Evolutionary conservation across 2,113 vertebrate genomes (phyloP).

Genomic region (Solenodon paradoxus): DNA sequence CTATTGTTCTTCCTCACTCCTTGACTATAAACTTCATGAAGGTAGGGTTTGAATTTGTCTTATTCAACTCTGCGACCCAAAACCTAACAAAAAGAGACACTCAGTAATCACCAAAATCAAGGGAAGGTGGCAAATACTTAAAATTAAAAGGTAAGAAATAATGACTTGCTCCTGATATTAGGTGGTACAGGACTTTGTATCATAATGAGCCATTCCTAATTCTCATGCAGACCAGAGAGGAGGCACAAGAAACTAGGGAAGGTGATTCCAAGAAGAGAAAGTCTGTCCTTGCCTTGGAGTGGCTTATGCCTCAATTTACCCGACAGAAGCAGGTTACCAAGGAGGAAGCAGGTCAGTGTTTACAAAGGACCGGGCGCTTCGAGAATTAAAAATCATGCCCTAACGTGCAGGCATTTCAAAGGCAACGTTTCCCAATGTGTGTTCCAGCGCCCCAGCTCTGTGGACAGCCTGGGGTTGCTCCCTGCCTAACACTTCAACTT

Average conservation of each 20-base stretch:
- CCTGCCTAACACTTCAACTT: not conserved
- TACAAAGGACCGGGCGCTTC: not conserved
- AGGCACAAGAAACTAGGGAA: not conserved
- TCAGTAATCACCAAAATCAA: not conserved
- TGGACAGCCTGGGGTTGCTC: too few relatives aligned
- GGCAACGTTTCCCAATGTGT: not conserved
- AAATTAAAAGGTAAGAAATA: not conserved
- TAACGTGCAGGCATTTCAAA: not conserved
- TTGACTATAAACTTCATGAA: not conserved
- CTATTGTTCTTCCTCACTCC: not conserved
- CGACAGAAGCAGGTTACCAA: not conserved
- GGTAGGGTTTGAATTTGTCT: not conserved
- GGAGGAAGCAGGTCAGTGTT: not conserved
- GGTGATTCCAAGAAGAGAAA: not conserved
- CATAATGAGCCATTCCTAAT: not conserved
- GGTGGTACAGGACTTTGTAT: not conserved
- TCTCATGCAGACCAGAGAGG: not conserved
- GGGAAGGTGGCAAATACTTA: not conserved
- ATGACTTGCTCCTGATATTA: not conserved
- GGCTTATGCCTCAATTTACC: not conserved
- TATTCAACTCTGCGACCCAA: not conserved
- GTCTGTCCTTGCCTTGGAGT: not conserved
- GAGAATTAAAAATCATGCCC: not conserved
- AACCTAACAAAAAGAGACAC: not conserved
- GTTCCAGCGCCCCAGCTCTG: not conserved